Percentiles rank a stretch among this genome's conserved stretches.
Evolutionary conservation across 1,140 invertebrate species (phyloP).

Genomic region (Geopemphigus sp.): DNA sequence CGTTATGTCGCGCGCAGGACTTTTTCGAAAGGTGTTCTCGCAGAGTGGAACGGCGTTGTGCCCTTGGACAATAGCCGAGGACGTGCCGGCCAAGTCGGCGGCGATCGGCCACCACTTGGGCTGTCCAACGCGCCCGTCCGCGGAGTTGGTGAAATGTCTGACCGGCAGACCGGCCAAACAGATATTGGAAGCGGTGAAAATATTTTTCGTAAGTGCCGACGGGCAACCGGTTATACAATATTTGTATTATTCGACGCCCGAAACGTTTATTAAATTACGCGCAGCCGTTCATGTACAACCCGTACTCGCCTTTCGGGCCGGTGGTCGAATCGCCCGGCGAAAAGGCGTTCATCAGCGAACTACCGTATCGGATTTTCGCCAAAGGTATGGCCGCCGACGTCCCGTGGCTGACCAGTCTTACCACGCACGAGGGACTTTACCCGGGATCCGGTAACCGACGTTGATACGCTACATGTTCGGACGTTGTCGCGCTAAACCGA

Average conservation of each 20-base stretch:
- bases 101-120: conserved; percentile 66
- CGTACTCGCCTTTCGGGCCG: conserved; percentile 65
- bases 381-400: conserved; percentile 53
- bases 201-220: conserved; percentile 60
- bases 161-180: conserved; percentile 62
- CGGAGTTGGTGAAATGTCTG: conserved; percentile 71
- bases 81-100: conserved; percentile 66
- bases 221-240: no score
- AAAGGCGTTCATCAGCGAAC: conserved; percentile 61
- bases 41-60: conserved; percentile 65
- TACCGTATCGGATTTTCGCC: conserved; percentile 58
- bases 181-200: conserved; percentile 57
- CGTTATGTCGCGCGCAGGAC: conserved; percentile 41
- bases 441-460: conserved; percentile 60
- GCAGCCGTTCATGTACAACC: conserved; percentile 60
- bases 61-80: conserved; percentile 69
- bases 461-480: no score
- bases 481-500: no score
- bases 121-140: conserved; percentile 62
- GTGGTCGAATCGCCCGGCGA: conserved; percentile 59
- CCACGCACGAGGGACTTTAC: conserved; percentile 56
- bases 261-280: no score
- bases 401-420: conserved; percentile 56
- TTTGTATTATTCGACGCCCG: no score
- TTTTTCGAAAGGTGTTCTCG: conserved; percentile 51